Evolutionary conservation across 1,140 invertebrate species (phyloP), one percentile per base, ranked within the genome.

Genomic region (Branchinecta lynchi): DNA sequence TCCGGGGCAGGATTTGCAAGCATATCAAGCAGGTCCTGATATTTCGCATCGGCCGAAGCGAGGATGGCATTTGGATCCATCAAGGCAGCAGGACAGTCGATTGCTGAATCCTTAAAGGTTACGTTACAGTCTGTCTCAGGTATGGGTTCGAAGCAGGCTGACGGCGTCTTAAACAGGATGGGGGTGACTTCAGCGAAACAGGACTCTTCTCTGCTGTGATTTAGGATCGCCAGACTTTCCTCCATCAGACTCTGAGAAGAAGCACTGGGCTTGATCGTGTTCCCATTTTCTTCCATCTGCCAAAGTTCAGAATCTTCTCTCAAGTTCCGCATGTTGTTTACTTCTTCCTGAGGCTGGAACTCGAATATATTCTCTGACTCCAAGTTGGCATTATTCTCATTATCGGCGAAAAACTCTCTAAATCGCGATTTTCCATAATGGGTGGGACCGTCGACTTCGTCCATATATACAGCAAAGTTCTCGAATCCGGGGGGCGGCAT

Each of bases 141-240:
- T 60, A 60, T 60, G 51, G 51, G 12, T 60, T 60, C 51, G 12
- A 60, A 60, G 17, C 17, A 15, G 12, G 12, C 51, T 15, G 51
- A 60, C 17, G 51, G 51, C 12, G 51, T 60, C 17, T 60, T 60
- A 6, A 15, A 60, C 17, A 60, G 17, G 73, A 20, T 78, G 66
- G 82, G 83, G 44, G 79, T 77, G 12, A 84, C 82, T 75, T 84
- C 83, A 17, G 75, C 81, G 76, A 85, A 85, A 68, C 79, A 78
- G 75, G 83, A 84, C 66, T 77, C 76, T 69, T 83, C 80, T 70
- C 79, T 80, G 74, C 81, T 82, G 74, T 84, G 83, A 74, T 84
- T 84, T 72, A 85, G 77, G 15, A 78, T 77, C 66, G 77, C 78
- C 71, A 78, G 77, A 65, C 80, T 80, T 6, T 60, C 51, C 51